These are phyloP conservation scores for Sitodiplosis mosellana DNA, from an alignment of 1,140 invertebrate species.

Conservation along the genomic window DNA sequence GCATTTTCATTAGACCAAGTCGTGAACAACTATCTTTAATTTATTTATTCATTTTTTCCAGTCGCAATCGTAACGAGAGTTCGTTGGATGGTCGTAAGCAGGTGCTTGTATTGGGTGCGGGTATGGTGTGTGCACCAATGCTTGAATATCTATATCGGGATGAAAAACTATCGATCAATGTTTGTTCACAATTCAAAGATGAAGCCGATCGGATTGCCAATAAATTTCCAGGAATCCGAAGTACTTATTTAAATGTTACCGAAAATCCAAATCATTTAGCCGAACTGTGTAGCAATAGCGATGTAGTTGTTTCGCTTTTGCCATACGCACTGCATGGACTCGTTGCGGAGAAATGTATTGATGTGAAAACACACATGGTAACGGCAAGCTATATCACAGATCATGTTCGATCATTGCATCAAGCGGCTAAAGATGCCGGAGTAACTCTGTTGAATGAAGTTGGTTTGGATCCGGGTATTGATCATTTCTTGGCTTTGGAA, in stretches of 20 bases:
- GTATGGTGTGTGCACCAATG: constrained; percentile 80
- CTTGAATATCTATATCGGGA: constrained; percentile 86
- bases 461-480: constrained; percentile 93
- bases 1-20: constrained; percentile 8
- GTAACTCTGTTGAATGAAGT: constrained; percentile 87
- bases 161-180: constrained; percentile 56
- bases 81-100: constrained; percentile 30
- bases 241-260: constrained; percentile 63
- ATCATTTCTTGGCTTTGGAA: constrained; percentile 92
- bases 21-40: not conserved
- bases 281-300: constrained; percentile 50
- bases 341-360: constrained; percentile 74
- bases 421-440: constrained; percentile 63
- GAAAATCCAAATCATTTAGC: constrained; percentile 50
- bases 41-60: constrained; percentile 6
- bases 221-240: constrained; percentile 58
- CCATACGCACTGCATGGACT: constrained; percentile 78
- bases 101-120: constrained; percentile 85
- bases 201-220: constrained; percentile 68
- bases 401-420: constrained; percentile 59
- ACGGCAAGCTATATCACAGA: constrained; percentile 89
- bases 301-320: constrained; percentile 77
- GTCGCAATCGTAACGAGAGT: constrained; percentile 30
- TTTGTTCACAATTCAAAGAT: constrained; percentile 73
- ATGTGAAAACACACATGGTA: constrained; percentile 74